Percentiles rank a stretch among this genome's conserved stretches.
Conservation (phyloP, 2,113 vertebrate species). For the Amphilophus citrinellus region DNA sequence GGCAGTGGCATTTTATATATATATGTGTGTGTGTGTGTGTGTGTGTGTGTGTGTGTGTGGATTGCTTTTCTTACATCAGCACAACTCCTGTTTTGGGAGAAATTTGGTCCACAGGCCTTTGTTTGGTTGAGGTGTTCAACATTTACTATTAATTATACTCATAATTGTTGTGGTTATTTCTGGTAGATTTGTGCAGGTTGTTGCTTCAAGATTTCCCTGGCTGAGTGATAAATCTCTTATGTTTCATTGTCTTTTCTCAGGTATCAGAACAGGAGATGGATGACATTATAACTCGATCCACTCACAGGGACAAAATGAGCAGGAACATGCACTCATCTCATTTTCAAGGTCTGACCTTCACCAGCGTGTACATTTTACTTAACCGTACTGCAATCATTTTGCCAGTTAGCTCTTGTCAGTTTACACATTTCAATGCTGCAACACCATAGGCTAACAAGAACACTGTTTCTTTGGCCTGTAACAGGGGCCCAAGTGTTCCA, state of each 20-base stretch:
- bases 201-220: neutral
- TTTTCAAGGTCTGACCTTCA: constrained; percentile 78
- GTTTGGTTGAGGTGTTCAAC: no score
- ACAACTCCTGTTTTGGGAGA: no score
- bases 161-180: neutral
- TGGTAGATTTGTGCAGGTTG: neutral
- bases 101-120: no score
- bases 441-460: neutral
- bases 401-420: neutral
- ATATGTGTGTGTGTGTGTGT: no score
- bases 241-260: constrained; percentile 68
- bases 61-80: no score
- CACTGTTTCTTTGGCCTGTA: neutral
- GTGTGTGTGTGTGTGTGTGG: no score
- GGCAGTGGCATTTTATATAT: no score
- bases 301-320: constrained; percentile 84
- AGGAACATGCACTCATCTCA: constrained; percentile 82
- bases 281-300: constrained; percentile 89
- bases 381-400: neutral
- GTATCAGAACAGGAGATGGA: constrained; percentile 98
- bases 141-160: no score
- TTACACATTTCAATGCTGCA: neutral
- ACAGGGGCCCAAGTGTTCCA: neutral
- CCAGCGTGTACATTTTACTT: neutral
- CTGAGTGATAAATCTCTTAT: neutral